Evolutionary conservation across 2,888 invertebrate species (phyloP).

Genomic region (Hypsopygia costalis): DNA sequence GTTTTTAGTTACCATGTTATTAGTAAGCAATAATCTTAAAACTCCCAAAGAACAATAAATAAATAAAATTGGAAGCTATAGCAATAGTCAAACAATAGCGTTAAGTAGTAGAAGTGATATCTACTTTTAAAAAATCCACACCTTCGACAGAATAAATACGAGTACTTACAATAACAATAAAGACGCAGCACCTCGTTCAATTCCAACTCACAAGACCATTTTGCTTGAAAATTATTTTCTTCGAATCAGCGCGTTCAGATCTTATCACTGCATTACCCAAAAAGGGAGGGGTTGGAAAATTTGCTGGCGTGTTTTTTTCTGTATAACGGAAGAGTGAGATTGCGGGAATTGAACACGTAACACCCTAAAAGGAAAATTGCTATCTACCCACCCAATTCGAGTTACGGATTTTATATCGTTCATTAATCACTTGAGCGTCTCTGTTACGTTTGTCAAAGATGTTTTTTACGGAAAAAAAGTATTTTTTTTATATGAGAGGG

Average conservation of each 20-base stretch:
- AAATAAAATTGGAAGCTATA: too few relatives aligned
- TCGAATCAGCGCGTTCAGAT: not conserved
- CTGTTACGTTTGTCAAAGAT: not conserved
- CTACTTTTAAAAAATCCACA: too few relatives aligned
- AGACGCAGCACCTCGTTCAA: not conserved
- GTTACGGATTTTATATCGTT: conserved; percentile 6
- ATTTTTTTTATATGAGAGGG: too few relatives aligned
- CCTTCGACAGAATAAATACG: too few relatives aligned
- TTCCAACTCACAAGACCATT: not conserved
- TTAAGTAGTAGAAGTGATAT: too few relatives aligned
- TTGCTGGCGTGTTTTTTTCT: not conserved
- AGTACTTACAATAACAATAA: too few relatives aligned
- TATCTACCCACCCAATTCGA: conserved; percentile 1
- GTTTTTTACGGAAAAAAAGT: too few relatives aligned
- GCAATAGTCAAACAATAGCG: too few relatives aligned
- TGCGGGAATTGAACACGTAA: not conserved
- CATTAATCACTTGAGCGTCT: conserved; percentile 9
- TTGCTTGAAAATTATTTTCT: not conserved
- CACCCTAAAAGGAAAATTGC: not conserved
- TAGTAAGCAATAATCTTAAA: too few relatives aligned
- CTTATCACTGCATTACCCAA: not conserved
- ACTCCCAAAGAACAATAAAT: too few relatives aligned
- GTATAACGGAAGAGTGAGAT: conserved; percentile 1
- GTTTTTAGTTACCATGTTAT: too few relatives aligned
- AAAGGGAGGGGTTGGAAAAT: not conserved